Conservation (phyloP, 2,797 vertebrate genomes). For the Sparidentex hasta region DNA sequence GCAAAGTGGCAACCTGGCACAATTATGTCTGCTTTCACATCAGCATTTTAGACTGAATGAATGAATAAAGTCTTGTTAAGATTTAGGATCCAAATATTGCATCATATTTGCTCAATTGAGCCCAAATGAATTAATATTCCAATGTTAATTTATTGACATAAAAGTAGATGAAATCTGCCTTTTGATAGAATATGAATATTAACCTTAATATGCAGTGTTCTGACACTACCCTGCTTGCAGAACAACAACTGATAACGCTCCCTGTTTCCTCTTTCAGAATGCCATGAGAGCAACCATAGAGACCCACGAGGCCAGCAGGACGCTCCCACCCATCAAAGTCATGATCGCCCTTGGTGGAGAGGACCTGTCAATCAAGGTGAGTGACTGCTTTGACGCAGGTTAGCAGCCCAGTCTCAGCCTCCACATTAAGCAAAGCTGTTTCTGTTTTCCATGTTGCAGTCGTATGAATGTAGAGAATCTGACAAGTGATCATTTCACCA, state of each 20-base stretch:
- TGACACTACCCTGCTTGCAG: background rate
- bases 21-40: too few relatives aligned
- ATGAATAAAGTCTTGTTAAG: too few relatives aligned
- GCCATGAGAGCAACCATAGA: constrained; percentile 93
- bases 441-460: too few relatives aligned
- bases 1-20: too few relatives aligned
- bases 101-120: background rate
- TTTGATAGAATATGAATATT: background rate
- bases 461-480: too few relatives aligned
- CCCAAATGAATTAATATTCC: background rate
- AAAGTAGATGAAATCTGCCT: background rate
- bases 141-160: background rate
- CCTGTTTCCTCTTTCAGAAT: constrained; percentile 80
- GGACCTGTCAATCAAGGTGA: constrained; percentile 90
- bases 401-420: background rate
- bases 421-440: background rate
- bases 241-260: background rate
- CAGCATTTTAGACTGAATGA: too few relatives aligned
- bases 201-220: background rate
- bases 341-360: constrained; percentile 90
- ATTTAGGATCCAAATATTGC: background rate
- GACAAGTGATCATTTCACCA: too few relatives aligned
- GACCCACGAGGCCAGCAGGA: constrained; percentile 87
- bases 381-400: background rate
- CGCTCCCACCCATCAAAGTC: constrained; percentile 87